These are phyloP conservation scores for Lutjanus erythropterus DNA, from an alignment of 2,113 vertebrate genomes.

Conservation along the genomic window DNA sequence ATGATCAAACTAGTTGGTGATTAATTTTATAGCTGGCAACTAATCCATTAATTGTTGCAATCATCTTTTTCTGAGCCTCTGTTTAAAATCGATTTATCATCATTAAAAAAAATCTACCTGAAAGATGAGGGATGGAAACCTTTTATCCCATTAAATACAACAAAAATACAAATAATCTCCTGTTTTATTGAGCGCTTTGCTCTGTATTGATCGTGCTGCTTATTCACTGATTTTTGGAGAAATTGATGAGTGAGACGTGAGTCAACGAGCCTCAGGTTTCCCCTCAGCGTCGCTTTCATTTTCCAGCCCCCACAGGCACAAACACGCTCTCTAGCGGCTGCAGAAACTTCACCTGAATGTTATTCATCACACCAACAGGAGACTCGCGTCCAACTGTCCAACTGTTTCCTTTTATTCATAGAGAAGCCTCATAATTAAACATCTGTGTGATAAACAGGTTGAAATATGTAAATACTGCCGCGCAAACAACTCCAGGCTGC, in stretches of 20 bases:
- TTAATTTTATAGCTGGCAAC: too few species aligned
- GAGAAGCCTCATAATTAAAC: neutral
- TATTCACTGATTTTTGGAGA: too few species aligned
- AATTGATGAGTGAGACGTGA: neutral
- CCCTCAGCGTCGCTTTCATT: neutral
- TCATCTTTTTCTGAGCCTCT: too few species aligned
- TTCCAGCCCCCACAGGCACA: neutral
- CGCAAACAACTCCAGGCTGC: neutral
- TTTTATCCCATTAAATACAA: too few species aligned
- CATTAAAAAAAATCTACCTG: too few species aligned
- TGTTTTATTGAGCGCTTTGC: neutral
- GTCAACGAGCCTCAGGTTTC: neutral
- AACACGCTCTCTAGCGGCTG: neutral
- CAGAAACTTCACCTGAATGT: neutral
- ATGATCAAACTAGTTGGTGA: too few species aligned
- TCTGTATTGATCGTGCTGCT: neutral
- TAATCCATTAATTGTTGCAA: too few species aligned
- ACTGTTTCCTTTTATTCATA: neutral
- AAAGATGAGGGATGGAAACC: too few species aligned
- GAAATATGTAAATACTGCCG: neutral
- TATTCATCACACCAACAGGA: neutral
- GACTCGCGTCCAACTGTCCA: neutral
- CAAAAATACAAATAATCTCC: too few species aligned
- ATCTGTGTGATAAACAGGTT: neutral
- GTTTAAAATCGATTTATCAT: too few species aligned